These are phyloP conservation scores for Triops longicaudatus DNA, from an alignment of 1,140 invertebrate genomes.

Conservation along the genomic window DNA sequence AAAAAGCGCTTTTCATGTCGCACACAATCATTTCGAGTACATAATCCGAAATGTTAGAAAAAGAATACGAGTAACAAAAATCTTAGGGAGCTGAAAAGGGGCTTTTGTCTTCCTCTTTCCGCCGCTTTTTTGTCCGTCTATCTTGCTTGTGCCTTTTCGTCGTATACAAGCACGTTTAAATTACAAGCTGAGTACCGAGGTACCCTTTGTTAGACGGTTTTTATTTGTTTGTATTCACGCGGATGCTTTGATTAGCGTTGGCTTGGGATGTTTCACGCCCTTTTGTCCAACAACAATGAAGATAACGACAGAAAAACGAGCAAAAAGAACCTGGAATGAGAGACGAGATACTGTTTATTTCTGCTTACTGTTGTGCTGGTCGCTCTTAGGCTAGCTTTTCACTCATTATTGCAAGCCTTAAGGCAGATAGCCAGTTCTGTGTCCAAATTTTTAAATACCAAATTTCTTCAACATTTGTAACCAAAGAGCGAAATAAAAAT, in stretches of 20 bases:
- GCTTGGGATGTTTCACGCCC: constrained; percentile 1
- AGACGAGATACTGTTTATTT: no score
- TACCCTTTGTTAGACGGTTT: background rate
- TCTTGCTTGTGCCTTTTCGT: background rate
- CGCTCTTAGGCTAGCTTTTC: no score
- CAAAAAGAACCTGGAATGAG: no score
- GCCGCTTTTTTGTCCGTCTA: background rate
- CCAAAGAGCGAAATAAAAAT: no score
- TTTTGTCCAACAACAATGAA: background rate
- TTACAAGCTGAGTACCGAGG: background rate
- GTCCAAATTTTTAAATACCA: no score
- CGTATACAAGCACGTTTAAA: background rate
- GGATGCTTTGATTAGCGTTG: background rate
- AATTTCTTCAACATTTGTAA: no score
- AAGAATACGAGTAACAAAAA: background rate
- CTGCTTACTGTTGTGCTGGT: no score
- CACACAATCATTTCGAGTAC: background rate
- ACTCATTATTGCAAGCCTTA: no score
- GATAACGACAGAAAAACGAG: no score
- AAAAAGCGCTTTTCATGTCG: constrained; percentile 11
- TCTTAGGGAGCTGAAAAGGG: background rate
- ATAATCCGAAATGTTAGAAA: background rate
- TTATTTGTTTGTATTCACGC: background rate
- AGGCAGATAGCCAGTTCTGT: no score
- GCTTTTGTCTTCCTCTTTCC: background rate